phyloP scores from a whole-genome alignment of 2,888 invertebrate genomes.

The Acronicta alni region DNA sequence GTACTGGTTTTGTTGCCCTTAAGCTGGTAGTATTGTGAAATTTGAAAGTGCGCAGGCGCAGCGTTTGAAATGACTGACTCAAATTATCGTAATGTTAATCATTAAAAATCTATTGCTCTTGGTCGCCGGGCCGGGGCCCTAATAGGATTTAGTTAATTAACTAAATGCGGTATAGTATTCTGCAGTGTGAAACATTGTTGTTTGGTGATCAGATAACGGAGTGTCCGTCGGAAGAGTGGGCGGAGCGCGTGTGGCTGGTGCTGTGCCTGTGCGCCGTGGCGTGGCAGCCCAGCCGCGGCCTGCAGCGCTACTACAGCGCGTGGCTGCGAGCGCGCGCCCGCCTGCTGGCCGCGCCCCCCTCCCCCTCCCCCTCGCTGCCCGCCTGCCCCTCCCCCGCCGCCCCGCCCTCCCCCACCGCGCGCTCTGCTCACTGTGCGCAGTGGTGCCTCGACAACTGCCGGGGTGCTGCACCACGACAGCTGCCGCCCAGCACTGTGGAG shows the following conservation, averaged over 20 bases:
- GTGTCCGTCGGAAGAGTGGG: slow-evolving; percentile 95
- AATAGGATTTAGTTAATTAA: no score
- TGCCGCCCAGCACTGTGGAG: slow-evolving; percentile 97
- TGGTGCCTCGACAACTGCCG: slow-evolving; percentile 98
- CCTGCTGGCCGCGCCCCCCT: slow-evolving; percentile 39
- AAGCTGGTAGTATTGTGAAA: no score
- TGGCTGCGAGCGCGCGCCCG: slow-evolving; percentile 80
- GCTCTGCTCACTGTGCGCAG: slow-evolving; percentile 94
- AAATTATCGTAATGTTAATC: no score
- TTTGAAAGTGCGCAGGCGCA: no score
- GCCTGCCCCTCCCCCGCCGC: slow-evolving; percentile 41
- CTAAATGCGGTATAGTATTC: no score
- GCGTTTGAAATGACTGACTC: no score
- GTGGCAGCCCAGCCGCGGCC: slow-evolving; percentile 96
- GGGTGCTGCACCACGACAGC: slow-evolving; percentile 94
- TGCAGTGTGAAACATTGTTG: neutral
- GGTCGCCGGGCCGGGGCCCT: no score
- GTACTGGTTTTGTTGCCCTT: no score
- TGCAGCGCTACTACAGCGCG: slow-evolving; percentile 93
- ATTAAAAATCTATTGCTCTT: no score
- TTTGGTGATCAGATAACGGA: slow-evolving; percentile 90
- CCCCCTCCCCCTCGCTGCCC: slow-evolving; percentile 40
- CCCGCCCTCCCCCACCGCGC: slow-evolving; percentile 63
- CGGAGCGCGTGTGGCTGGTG: slow-evolving; percentile 96
- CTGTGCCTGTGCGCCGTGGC: slow-evolving; percentile 97